phyloP scores from a whole-genome alignment of 2,797 vertebrate genomes.

The Tragelaphus eurycerus region DNA sequence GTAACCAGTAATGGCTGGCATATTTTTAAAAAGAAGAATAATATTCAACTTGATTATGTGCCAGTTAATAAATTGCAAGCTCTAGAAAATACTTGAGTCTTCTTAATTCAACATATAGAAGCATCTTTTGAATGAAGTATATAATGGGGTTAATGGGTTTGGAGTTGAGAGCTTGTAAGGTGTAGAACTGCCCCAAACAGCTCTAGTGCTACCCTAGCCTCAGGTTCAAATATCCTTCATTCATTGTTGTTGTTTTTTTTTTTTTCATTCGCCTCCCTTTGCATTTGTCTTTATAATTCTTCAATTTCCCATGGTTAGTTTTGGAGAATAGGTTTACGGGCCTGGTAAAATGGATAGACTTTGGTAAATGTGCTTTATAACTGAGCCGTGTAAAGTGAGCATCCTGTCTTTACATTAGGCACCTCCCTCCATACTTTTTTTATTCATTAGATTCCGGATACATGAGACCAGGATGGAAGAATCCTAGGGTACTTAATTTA shows the following conservation, averaged over 20 bases:
- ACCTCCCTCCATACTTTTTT: neutral
- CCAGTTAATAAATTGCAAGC: constrained; percentile 5
- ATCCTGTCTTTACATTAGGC: neutral
- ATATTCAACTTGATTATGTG: neutral
- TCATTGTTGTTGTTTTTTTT: neutral
- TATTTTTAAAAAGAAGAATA: neutral
- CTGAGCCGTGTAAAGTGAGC: neutral
- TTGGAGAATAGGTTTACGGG: neutral
- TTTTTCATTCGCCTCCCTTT: neutral
- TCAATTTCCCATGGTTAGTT: neutral
- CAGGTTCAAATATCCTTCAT: neutral
- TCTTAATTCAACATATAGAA: neutral
- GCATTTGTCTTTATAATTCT: constrained; percentile 14
- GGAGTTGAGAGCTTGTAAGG: neutral
- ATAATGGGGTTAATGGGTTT: neutral
- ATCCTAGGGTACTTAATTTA: neutral
- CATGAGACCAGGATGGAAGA: neutral
- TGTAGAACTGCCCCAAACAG: neutral
- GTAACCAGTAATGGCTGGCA: neutral
- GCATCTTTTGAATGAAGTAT: neutral
- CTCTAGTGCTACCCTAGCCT: neutral
- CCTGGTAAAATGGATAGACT: neutral
- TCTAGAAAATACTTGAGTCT: constrained; percentile 8
- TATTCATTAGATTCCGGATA: neutral
- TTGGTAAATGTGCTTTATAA: constrained; percentile 20